A percentile compares a stretch with the other conserved stretches of the same genome.
These are phyloP conservation scores for Drosophila persimilis DNA, from an alignment of 1,140 invertebrate species.

Conservation along the genomic window DNA sequence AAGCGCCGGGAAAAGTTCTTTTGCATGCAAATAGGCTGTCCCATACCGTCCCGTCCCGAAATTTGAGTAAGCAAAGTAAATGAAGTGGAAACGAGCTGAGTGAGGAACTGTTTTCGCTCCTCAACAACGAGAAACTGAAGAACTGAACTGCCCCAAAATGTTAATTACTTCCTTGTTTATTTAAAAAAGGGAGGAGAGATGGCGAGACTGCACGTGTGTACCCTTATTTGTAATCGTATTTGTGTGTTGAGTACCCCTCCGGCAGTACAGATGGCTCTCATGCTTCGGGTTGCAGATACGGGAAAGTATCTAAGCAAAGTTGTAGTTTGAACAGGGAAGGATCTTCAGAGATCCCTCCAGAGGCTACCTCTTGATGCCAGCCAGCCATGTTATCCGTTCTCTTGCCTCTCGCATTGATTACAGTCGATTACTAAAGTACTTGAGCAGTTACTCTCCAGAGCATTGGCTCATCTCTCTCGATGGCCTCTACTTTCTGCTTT, in stretches of 20 bases:
- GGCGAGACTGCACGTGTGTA: conserved; percentile 30
- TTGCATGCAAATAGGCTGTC: conserved; percentile 68
- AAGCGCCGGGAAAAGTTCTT: conserved; percentile 51
- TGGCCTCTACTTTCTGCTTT: not conserved
- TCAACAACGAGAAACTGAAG: conserved; percentile 27
- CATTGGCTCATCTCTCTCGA: conserved; percentile 19
- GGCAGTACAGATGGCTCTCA: conserved; percentile 14
- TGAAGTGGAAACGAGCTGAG: conserved; percentile 71
- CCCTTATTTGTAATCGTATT: conserved; percentile 5
- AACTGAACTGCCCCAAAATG: conserved; percentile 60
- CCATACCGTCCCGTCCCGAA: conserved; percentile 24
- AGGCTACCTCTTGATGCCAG: conserved; percentile 4
- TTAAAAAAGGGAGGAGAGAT: conserved; percentile 27
- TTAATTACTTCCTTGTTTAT: conserved; percentile 80
- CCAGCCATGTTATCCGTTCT: conserved; percentile 27
- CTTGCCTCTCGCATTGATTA: conserved; percentile 63
- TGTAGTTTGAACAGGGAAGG: not conserved
- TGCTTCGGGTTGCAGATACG: too few relatives aligned
- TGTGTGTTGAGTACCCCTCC: conserved; percentile 22
- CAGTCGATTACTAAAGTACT: conserved; percentile 71
- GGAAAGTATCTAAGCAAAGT: too few relatives aligned
- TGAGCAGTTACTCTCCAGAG: conserved; percentile 34
- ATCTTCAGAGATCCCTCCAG: conserved; percentile 24
- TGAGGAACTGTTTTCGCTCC: conserved; percentile 8
- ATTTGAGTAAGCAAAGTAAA: conserved; percentile 79